A percentile compares a stretch with the other conserved stretches of the same genome.
Evolutionary conservation across 1,140 invertebrate species (phyloP).

Genomic region (Watersipora subatra): DNA sequence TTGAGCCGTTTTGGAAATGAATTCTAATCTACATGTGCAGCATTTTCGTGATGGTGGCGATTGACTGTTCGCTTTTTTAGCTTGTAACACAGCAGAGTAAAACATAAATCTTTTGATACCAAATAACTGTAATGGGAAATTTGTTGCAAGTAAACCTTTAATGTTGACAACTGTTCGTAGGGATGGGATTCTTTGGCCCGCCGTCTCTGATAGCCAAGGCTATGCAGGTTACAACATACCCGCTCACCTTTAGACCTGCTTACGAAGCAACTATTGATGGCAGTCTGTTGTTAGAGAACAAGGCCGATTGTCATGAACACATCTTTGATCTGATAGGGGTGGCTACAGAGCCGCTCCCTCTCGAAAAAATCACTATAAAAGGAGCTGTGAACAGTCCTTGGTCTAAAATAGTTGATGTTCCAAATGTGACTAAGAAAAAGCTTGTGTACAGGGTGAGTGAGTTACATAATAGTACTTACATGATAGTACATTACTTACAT

Average conservation of each 20-base stretch:
- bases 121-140: too few relatives aligned
- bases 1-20: too few relatives aligned
- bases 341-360: conserved; percentile 29
- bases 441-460: conserved; percentile 27
- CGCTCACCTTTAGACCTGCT: conserved; percentile 28
- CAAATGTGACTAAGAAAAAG: conserved; percentile 35
- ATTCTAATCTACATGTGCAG: too few relatives aligned
- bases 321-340: conserved; percentile 26
- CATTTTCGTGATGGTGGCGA: too few relatives aligned
- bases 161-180: too few relatives aligned
- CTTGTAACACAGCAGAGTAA: too few relatives aligned
- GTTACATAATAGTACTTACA: background rate
- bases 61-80: too few relatives aligned
- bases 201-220: conserved; percentile 27
- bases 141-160: too few relatives aligned
- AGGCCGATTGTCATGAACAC: conserved; percentile 28
- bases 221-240: conserved; percentile 27
- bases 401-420: conserved; percentile 19
- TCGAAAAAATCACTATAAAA: conserved; percentile 24
- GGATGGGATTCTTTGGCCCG: conserved; percentile 32
- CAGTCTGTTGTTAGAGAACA: conserved; percentile 26
- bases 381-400: background rate
- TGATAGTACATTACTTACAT: too few relatives aligned
- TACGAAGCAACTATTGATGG: conserved; percentile 26
- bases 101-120: too few relatives aligned